Conservation (phyloP, 2,113 vertebrate species). For the Penelope pileata region DNA sequence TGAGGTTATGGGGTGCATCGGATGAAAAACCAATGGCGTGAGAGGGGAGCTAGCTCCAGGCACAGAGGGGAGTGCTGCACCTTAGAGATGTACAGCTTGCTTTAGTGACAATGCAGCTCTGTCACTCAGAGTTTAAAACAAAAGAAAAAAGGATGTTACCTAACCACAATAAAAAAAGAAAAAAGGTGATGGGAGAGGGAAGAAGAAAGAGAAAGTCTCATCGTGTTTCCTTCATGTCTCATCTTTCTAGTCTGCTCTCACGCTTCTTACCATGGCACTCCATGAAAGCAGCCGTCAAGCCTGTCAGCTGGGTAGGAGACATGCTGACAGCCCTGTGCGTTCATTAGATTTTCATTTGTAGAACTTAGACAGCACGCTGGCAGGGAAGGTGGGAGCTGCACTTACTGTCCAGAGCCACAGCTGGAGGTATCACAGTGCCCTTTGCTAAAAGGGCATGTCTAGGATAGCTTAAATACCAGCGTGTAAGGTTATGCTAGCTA, state of each 20-base stretch:
- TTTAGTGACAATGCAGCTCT: neutral
- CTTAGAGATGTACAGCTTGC: neutral
- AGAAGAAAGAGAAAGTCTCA: neutral
- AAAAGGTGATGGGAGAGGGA: neutral
- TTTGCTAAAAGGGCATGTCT: conserved; percentile 1
- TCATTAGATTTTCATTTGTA: conserved; percentile 9
- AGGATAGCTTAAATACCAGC: neutral
- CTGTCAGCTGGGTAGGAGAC: conserved; percentile 23
- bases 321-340: neutral
- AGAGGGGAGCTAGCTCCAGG: neutral
- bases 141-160: neutral
- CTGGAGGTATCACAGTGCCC: neutral
- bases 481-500: neutral
- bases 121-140: neutral
- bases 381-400: neutral
- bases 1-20: neutral
- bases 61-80: accelerated
- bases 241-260: conserved; percentile 2
- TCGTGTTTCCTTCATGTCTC: neutral
- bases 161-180: neutral
- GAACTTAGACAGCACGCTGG: neutral
- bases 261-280: neutral
- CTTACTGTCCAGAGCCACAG: neutral
- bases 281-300: neutral
- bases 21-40: neutral